These are phyloP conservation scores for Eupithecia dodoneata DNA, from an alignment of 2,888 invertebrate genomes.

Conservation along the genomic window DNA sequence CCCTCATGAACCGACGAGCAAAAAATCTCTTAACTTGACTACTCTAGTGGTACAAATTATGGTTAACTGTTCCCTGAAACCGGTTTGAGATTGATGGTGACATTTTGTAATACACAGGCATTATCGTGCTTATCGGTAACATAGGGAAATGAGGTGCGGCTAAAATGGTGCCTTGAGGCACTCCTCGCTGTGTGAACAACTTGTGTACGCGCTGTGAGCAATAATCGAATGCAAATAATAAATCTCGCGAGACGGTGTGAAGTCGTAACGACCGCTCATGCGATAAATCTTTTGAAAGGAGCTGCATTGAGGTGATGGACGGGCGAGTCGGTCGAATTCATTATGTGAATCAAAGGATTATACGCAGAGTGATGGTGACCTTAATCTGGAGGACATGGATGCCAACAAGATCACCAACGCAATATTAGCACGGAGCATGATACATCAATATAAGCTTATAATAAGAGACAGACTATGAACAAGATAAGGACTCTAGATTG, in stretches of 20 bases:
- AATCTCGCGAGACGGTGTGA: conserved; percentile 40
- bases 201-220: conserved; percentile 48
- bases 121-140: conserved; percentile 74
- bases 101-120: conserved; percentile 71
- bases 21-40: conserved; percentile 53
- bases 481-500: not conserved
- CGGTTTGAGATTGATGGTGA: conserved; percentile 65
- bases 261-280: conserved; percentile 45
- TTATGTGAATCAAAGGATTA: conserved; percentile 15
- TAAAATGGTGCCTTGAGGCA: conserved; percentile 64
- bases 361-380: conserved; percentile 8
- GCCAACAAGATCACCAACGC: not conserved
- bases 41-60: conserved; percentile 69
- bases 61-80: conserved; percentile 72
- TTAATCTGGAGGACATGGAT: conserved; percentile 7
- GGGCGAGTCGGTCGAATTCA: conserved; percentile 23
- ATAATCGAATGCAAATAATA: conserved; percentile 48
- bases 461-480: not conserved
- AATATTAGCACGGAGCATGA: not conserved
- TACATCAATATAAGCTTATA: not conserved
- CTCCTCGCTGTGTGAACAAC: conserved; percentile 56
- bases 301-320: conserved; percentile 35
- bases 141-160: conserved; percentile 64
- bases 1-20: conserved; percentile 46
- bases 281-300: conserved; percentile 39